Conservation (phyloP, 2,888 invertebrate genomes). For the Didymodactylos carnosus region DNA sequence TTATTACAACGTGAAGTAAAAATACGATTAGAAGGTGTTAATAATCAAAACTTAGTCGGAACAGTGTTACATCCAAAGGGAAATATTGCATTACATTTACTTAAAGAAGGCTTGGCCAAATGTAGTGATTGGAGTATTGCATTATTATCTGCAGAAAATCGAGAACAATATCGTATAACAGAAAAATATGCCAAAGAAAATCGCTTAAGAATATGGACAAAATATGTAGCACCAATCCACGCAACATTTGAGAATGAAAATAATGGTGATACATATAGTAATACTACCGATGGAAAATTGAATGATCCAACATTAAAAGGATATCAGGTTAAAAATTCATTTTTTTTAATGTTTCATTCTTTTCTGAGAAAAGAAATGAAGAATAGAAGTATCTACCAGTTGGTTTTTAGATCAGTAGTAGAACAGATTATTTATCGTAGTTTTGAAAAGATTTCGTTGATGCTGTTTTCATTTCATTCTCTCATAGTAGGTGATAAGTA, state of each 20-base stretch:
- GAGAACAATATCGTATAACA: constrained; percentile 49
- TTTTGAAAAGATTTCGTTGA: too few species aligned
- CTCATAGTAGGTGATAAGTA: too few species aligned
- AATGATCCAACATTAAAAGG: neutral
- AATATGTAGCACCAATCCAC: constrained; percentile 40
- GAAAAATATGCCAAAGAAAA: constrained; percentile 57
- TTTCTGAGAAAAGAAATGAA: constrained; percentile 51
- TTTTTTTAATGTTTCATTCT: too few species aligned
- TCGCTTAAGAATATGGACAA: constrained; percentile 67
- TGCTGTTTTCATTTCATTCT: too few species aligned
- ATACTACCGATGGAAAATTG: constrained; percentile 24
- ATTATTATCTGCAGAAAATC: constrained; percentile 54
- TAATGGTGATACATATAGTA: neutral
- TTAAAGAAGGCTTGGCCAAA: constrained; percentile 72
- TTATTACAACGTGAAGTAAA: constrained; percentile 62
- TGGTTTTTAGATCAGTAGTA: too few species aligned
- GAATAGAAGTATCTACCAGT: too few species aligned
- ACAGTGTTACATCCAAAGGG: constrained; percentile 69
- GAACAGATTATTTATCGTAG: too few species aligned
- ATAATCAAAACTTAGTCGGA: constrained; percentile 69
- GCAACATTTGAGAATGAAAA: neutral
- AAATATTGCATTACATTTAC: constrained; percentile 75
- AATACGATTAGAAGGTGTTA: constrained; percentile 62
- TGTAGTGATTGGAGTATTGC: constrained; percentile 83
- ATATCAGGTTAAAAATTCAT: neutral